Base-by-base conservation (phyloP, 2,888 invertebrate species). In the Dichetophora obliterata region DNA sequence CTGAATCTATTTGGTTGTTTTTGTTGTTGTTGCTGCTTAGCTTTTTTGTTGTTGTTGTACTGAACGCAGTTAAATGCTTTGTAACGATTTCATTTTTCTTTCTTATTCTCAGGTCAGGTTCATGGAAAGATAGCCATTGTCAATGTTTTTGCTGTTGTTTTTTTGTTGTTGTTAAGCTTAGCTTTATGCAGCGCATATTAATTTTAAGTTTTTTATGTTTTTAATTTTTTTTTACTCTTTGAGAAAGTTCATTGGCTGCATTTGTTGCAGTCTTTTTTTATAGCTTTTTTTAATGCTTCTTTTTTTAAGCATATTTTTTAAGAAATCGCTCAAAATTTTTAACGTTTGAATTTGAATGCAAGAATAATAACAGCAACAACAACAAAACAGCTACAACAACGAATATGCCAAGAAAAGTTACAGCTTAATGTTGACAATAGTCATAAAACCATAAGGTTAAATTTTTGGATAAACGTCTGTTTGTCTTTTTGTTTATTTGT, bases 381-480 rank as follows among this genome's bases (percentile, higher is more conserved):
- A 43, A 48, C 68, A n/a, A 27, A 48, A 65, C 37, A 24, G 16
- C 16, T 22, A 19, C 24, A 16, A 31, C 31, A n/a, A 8, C 34
- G 8, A 63, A 31, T 24, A 9, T 50, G 52, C 1, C 34, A 68
- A 50, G 50, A 5, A 11, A 43, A 66, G 57, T 27, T 31, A 75
- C 57, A 75, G 19, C 68, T 69, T 75, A 57, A 43, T 61, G 75
- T 59, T 75, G 75, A 69, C 68, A 75, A 37, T 65, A 34, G 61
- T 59, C 59, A 69, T 69, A 75, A 69, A 75, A 61, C 50, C 69
- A 43, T 69, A 68, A 75, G 75, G 48, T 75, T 69, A 54, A 66
- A 37, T 34, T 37, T 57, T 22, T 54, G 34, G 19, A 34, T 43
- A 50, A 43, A 8, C 31, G 5, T 37, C 48, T 48, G 19, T 68